These are phyloP conservation scores for Phoxinus phoxinus DNA, from an alignment of 2,113 vertebrate species.

Conservation along the genomic window DNA sequence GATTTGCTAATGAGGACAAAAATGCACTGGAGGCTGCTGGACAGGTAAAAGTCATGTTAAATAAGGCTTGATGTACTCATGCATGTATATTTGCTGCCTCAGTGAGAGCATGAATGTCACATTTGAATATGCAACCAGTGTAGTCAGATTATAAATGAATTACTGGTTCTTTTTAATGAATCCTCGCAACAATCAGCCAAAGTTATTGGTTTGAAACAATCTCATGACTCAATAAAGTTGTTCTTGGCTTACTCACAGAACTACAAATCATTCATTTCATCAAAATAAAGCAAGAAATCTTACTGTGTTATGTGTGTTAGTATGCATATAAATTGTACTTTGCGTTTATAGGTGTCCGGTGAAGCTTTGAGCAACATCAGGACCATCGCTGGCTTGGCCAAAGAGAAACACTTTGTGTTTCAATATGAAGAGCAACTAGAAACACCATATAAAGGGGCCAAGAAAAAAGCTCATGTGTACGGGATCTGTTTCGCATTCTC, in stretches of 20 bases:
- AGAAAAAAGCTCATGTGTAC: constrained; percentile 73
- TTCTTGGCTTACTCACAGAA: neutral
- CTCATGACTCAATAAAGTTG: neutral
- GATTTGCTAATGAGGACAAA: constrained; percentile 78
- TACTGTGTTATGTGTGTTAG: neutral
- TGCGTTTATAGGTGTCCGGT: constrained; percentile 72
- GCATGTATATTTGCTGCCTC: neutral
- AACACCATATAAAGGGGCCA: constrained; percentile 70
- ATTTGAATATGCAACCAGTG: neutral
- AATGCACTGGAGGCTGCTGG: constrained; percentile 76
- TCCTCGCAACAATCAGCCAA: neutral
- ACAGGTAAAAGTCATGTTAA: constrained; percentile 63
- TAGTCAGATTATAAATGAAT: neutral
- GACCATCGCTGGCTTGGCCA: constrained; percentile 78
- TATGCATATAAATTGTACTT: neutral
- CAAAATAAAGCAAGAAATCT: neutral
- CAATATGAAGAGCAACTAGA: constrained; percentile 72
- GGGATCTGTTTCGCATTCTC: constrained; percentile 77
- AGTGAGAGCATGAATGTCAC: no score
- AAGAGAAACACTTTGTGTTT: constrained; percentile 74
- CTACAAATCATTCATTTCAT: neutral
- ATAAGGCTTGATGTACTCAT: neutral
- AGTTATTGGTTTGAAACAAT: neutral
- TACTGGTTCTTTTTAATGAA: neutral
- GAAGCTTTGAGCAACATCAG: constrained; percentile 79